Evolutionary conservation across 2,797 vertebrate genomes (phyloP), one percentile per base, ranked within the genome.

Genomic region (Phataginus tetradactyla): DNA sequence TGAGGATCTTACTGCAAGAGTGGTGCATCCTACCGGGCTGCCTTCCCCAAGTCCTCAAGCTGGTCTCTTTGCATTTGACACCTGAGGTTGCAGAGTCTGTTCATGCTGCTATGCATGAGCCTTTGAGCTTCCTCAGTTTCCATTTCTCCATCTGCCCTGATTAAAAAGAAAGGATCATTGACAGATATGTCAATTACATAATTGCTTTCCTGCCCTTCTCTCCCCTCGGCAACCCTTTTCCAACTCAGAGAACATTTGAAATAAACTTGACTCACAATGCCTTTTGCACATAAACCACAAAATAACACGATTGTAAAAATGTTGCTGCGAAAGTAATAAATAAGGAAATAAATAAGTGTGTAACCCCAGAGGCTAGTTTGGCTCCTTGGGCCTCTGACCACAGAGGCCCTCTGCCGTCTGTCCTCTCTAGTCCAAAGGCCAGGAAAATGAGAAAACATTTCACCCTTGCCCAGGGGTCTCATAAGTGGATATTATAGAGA

Each of bases 241-340:
- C 68, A 95, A 89, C 89, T 85, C 83, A 27, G 78, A 91, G 66
- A 77, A 89, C 93, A 90, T 87, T 77, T 77, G 66, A 97, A 94
- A 23, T 79, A 90, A 96, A 97, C 75, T 96, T 97, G 97, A 94
- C 96, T 93, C 89, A 59, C 79, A n/a, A 91, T 85, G 61, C 79
- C 72, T 91, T 97, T 93, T 97, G 77, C 90, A 97, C 97, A 95
- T 95, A 97, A 97, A 93, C 97, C 96, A 68, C 97, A 97, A 96
- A 97, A 98, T 96, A 97, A 94, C 94, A 97, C 64, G 94, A 98
- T 92, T 97, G 77, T 95, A 96, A 98, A 97, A 97, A 95, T 88
- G 91, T 95, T 92, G 90, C 90, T 96, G 93, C 91, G 95, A 93
- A 91, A 95, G 91, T 96, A 96, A 97, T 97, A 97, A 98, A 97